Evolutionary conservation across 2,888 invertebrate species (phyloP), one percentile per base, ranked within the genome.

Genomic region (Amitus sp.): DNA sequence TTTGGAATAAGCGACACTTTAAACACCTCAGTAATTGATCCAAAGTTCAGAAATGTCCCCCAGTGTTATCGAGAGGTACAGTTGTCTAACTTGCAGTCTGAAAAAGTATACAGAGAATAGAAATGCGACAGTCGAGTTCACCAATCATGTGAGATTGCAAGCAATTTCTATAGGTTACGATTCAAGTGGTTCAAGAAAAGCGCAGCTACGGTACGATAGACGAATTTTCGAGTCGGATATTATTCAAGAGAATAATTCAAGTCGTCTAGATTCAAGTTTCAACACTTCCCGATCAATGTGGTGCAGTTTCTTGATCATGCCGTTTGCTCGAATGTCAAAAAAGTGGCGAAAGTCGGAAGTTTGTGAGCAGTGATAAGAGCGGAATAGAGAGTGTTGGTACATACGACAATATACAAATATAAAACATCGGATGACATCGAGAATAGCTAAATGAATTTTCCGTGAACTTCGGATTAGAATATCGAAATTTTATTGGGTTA

Each of bases 161-260:
- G 71, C 72, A 70, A 51, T 59, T 64, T 66, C 67, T 71, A 70
- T 68, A 62, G 60, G 65, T 68, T 69, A 65, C 62, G 61, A 64
- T 65, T 48, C 56, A 62, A 69, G 61, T 67, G 47, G 52, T 65
- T 65, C 13, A 57, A 71, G 67, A 33, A 61, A 42, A 53, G 63
- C 64, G 66, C 66, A 66, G 47, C 66, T 62, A 66, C 66, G 40
- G 28, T 30, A 56, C 43, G 53, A 47, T 62, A 57, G n/a, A n/a
- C n/a, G n/a, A n/a, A n/a, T n/a, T n/a, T 37, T 37, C 37, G 37
- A 37, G 37, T 15, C 37, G 12, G 37, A 37, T 37, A n/a, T n/a
- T n/a, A n/a, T n/a, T n/a, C n/a, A n/a, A n/a, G n/a, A n/a, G n/a
- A n/a, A n/a, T n/a, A n/a, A n/a, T n/a, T n/a, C n/a, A n/a, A n/a